A percentile compares a stretch with the other conserved stretches of the same genome.
Conservation (phyloP, 1,140 invertebrate species). For the Zaprionus davidi region DNA sequence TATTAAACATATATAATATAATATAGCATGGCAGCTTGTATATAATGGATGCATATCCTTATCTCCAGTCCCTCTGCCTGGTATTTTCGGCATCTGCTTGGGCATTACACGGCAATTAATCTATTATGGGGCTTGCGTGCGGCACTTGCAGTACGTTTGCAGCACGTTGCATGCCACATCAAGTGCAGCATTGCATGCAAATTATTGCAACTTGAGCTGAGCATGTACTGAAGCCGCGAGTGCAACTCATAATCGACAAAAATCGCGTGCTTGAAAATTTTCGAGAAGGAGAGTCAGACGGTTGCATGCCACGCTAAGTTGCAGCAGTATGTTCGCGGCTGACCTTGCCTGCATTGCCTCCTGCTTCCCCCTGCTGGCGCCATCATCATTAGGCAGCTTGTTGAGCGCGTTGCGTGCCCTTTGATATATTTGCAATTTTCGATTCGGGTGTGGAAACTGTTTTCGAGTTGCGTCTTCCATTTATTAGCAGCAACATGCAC, state of each 20-base stretch:
- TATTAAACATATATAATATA: background rate
- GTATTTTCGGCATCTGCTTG: slow-evolving; percentile 17
- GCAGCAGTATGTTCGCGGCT: slow-evolving; percentile 29
- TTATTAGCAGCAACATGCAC: slow-evolving; percentile 7
- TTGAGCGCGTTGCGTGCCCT: slow-evolving; percentile 48
- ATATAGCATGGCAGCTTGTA: background rate
- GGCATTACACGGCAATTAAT: slow-evolving; percentile 69
- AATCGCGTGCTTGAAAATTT: slow-evolving; percentile 68
- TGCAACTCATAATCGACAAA: slow-evolving; percentile 70
- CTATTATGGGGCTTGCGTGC: slow-evolving; percentile 67
- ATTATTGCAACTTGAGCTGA: slow-evolving; percentile 68
- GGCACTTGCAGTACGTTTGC: slow-evolving; percentile 25
- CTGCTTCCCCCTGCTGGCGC: background rate
- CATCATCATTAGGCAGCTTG: slow-evolving; percentile 45
- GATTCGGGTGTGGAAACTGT: slow-evolving; percentile 49
- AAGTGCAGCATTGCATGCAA: slow-evolving; percentile 65
- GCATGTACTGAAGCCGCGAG: slow-evolving; percentile 63
- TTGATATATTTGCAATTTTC: slow-evolving; percentile 34
- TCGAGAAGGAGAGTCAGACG: background rate
- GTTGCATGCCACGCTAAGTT: slow-evolving; percentile 53
- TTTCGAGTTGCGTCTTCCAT: slow-evolving; percentile 20
- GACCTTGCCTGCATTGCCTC: slow-evolving; percentile 8
- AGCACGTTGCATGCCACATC: slow-evolving; percentile 54
- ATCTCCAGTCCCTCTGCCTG: background rate
- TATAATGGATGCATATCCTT: too few species aligned